These are phyloP conservation scores for Gyps fulvus DNA, from an alignment of 2,113 vertebrate genomes.

Conservation along the genomic window DNA sequence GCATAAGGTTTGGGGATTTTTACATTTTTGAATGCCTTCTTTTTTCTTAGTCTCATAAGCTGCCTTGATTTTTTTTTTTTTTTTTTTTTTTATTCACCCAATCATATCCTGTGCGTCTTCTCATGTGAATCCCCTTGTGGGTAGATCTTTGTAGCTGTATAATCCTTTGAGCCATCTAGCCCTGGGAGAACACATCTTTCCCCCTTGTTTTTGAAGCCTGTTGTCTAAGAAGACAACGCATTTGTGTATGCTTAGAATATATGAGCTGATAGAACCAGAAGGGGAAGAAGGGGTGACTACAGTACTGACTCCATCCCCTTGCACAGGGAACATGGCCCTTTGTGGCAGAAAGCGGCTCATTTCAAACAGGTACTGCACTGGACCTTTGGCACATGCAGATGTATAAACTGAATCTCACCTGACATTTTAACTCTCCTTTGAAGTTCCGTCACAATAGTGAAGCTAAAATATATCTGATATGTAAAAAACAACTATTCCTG, in stretches of 20 bases:
- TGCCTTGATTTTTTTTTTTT: background rate
- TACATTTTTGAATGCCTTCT: background rate
- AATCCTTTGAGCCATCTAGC: background rate
- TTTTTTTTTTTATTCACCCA: background rate
- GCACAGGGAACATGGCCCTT: background rate
- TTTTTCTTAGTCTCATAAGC: background rate
- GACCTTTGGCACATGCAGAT: background rate
- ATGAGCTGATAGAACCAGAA: background rate
- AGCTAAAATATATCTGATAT: background rate
- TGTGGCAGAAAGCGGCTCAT: background rate
- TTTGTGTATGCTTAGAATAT: background rate
- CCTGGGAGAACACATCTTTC: background rate
- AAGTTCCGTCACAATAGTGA: accelerated
- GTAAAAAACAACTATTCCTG: accelerated
- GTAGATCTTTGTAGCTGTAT: background rate
- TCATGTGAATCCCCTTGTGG: background rate
- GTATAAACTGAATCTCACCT: background rate
- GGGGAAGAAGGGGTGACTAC: background rate
- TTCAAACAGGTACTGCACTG: background rate
- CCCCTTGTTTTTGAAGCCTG: background rate
- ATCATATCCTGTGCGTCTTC: background rate
- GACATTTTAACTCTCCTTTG: background rate
- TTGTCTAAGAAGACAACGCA: background rate
- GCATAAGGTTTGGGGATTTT: background rate
- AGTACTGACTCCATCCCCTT: background rate